Conservation (phyloP, 2,797 vertebrate genomes). For the Sebastes trivittatus region DNA sequence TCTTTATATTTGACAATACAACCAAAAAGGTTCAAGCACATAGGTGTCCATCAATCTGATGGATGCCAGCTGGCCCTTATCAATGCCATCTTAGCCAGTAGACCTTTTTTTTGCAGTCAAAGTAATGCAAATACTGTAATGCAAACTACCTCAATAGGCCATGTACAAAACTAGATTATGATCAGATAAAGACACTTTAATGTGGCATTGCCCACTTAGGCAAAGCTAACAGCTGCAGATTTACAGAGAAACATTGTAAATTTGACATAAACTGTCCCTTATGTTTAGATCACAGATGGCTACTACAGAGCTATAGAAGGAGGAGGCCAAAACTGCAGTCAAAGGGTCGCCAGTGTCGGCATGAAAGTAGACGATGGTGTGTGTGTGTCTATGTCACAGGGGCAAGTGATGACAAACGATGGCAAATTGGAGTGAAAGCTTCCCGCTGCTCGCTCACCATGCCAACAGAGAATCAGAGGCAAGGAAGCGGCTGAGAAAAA, state of each 20-base stretch:
- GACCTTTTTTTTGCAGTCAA: neutral
- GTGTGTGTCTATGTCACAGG: constrained; percentile 71
- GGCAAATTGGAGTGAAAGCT: constrained; percentile 87
- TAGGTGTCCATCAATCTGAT: neutral
- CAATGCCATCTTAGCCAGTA: neutral
- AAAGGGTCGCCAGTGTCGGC: constrained; percentile 35
- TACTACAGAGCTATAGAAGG: neutral
- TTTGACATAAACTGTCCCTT: neutral
- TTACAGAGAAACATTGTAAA: neutral
- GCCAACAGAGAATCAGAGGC: constrained; percentile 78
- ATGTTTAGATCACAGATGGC: constrained; percentile 41
- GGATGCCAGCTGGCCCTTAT: neutral
- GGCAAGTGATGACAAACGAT: constrained; percentile 86
- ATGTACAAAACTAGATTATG: neutral
- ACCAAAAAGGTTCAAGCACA: neutral
- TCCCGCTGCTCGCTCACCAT: constrained; percentile 74
- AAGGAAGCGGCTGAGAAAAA: constrained; percentile 72
- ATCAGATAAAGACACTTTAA: neutral
- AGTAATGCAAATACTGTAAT: neutral
- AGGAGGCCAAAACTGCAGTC: constrained; percentile 36
- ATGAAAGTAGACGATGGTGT: constrained; percentile 23
- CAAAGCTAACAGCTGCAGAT: neutral
- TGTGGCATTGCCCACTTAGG: neutral
- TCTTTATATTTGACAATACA: neutral
- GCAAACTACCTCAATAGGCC: neutral